Evolutionary conservation across 2,113 vertebrate species (phyloP), one percentile per base, ranked within the genome.

Genomic region (Elephas maximus): DNA sequence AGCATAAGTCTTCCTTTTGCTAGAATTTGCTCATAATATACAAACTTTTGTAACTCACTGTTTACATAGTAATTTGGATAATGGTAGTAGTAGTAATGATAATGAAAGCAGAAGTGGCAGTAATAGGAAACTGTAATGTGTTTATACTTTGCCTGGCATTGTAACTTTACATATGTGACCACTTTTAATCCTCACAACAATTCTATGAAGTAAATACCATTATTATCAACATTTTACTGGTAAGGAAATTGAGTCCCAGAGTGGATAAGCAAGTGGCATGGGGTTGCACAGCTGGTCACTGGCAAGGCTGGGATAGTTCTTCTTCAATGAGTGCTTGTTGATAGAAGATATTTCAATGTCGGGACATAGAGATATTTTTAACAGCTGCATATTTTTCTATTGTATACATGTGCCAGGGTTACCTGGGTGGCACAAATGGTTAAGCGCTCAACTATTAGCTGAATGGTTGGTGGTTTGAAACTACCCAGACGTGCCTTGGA

Each of bases 1-100:
- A 78, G 15, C 28, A 23, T 26, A 92, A 53, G 41, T n/a, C 60
- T 90, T 81, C 51, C 57, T 96, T 93, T 95, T 91, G 51, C 53
- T 83, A 87, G 62, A 44, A 69, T 73, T 45, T 91, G 28, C 48
- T 91, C 77, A 83, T 53, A 57, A 78, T 62, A 24, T 79, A 78
- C 48, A 60, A 93, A 84, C 62, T 92, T 87, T 90, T 88, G 23
- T 48, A 90, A 90, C 33, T 71, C 44, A 33, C 15, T 88, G 17
- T 74, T 65, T 83, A 83, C 18, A 79, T 18, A 73, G 41, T 88
- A 88, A 78, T 65, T 41, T 60, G 57, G 57, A 79, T 93, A 33
- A 71, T 81, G 74, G 24, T 53, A 91, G 11, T 78, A 82, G 45
- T 57, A 83, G n/a, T 67, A 82, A 45, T 81, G 20, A 65, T 74